Evolutionary conservation across 2,113 vertebrate species (phyloP).

Genomic region (Dinomys branickii): DNA sequence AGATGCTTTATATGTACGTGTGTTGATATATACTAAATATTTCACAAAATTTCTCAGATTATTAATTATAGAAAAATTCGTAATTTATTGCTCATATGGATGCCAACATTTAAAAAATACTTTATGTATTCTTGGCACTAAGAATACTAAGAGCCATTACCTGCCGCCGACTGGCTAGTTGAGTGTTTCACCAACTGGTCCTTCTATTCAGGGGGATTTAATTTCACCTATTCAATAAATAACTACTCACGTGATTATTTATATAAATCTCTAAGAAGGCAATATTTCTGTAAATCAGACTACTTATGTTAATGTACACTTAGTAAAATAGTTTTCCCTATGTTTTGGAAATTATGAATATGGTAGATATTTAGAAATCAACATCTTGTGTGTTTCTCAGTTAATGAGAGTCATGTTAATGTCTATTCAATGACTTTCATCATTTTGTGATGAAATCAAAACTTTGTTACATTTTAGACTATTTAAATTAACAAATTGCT

Average conservation of each 20-base stretch:
- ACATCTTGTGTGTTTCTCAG: background rate
- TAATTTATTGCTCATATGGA: background rate
- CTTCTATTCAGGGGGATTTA: conserved; percentile 58
- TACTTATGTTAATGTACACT: background rate
- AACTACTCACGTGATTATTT: conserved; percentile 29
- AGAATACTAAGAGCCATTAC: background rate
- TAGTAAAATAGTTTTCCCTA: background rate
- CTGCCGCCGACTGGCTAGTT: conserved; percentile 40
- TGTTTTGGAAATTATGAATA: conserved; percentile 47
- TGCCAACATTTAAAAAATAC: background rate
- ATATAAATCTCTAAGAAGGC: conserved; percentile 58
- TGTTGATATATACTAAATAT: background rate
- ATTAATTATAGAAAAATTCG: background rate
- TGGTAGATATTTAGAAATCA: conserved; percentile 26
- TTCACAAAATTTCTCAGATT: background rate
- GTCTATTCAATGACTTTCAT: background rate
- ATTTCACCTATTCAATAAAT: conserved; percentile 35
- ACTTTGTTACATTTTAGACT: background rate
- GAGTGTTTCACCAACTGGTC: conserved; percentile 53
- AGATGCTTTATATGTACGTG: background rate
- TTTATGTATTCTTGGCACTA: background rate
- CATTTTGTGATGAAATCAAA: background rate
- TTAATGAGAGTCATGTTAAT: conserved; percentile 39
- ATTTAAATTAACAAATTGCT: background rate
- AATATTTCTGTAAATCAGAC: conserved; percentile 46